A percentile compares a stretch with the other conserved stretches of the same genome.
Evolutionary conservation across 2,888 invertebrate genomes (phyloP).

Genomic region (Anaspis maculata): DNA sequence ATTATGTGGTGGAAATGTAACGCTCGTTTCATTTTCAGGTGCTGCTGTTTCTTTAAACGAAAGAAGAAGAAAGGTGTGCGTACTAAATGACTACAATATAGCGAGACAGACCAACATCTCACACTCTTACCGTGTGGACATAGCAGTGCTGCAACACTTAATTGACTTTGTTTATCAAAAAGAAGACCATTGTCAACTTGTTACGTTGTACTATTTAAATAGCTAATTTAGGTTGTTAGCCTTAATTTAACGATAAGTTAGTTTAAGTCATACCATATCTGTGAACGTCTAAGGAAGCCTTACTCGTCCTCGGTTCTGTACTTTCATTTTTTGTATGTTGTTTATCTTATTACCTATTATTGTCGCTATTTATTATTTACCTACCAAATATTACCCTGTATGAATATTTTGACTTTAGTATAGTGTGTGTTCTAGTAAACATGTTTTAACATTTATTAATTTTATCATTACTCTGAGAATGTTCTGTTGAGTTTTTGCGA

Average conservation of each 20-base stretch:
- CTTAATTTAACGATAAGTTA: constrained; percentile 37
- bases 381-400: constrained; percentile 35
- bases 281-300: constrained; percentile 37
- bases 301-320: constrained; percentile 33
- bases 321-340: constrained; percentile 21
- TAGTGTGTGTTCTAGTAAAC: constrained; percentile 30
- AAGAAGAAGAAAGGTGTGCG: constrained; percentile 86
- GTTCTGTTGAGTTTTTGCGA: constrained; percentile 22
- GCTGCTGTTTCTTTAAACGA: constrained; percentile 98
- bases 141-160: constrained; percentile 40
- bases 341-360: constrained; percentile 9
- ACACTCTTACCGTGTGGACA: constrained; percentile 42
- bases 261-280: constrained; percentile 41
- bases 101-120: constrained; percentile 43
- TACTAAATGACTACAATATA: constrained; percentile 44
- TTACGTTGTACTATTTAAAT: constrained; percentile 37
- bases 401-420: constrained; percentile 25
- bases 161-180: constrained; percentile 23
- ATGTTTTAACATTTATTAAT: constrained; percentile 22
- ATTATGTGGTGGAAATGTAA: too few species aligned
- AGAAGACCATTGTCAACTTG: constrained; percentile 37
- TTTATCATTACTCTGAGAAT: constrained; percentile 10
- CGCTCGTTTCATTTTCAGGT: constrained; percentile 54
- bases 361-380: constrained; percentile 32
- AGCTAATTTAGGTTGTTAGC: constrained; percentile 40